Base-by-base conservation (phyloP, 2,888 invertebrate genomes). In the Helicoverpa assulta region DNA sequence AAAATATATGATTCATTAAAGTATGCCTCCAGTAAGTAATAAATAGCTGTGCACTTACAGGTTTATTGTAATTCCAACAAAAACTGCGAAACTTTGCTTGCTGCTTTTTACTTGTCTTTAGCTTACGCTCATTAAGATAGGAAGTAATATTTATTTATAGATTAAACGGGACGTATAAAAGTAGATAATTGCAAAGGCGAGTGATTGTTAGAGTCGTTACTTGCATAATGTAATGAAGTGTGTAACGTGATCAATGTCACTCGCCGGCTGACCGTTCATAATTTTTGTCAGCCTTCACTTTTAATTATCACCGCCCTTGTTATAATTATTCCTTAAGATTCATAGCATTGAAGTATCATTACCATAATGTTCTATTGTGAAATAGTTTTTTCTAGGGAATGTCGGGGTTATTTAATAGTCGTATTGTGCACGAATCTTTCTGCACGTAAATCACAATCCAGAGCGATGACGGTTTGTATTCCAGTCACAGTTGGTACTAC, bases 201-300 rank as follows among this genome's bases (percentile, higher is more conserved):
- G 73, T 78, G 60, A 75, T 60, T 73, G 78, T 57, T 56, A 10
- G 50, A 70, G 70, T 21, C 33, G 43, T 60, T 76, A 73, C 72
- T 73, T 73, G 73, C 77, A 76, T 77, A 73, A 76, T 76, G 47
- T 33, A 47, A 29, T 73, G 52, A 73, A 73, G 70, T 73, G 37
- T 76, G 37, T 76, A 63, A 68, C 56, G 64, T 70, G 72, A 80
- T 67, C 83, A 84, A 86, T 86, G 85, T 69, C 85, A 76, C 65
- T 70, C 51, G 64, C 64, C 76, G 70, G 55, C 70, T 57, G 75
- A 85, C 86, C 86, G 82, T 87, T 82, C 18, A 86, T 86, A 87
- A 88, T 87, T 88, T 84, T 72, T 71, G 70, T 76, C 84, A 84
- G 81, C 90, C 88, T 90, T 87, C 86, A 77, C 83, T 74, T 68